phyloP scores from a whole-genome alignment of 2,113 vertebrate species.

The Glareola pratincola region DNA sequence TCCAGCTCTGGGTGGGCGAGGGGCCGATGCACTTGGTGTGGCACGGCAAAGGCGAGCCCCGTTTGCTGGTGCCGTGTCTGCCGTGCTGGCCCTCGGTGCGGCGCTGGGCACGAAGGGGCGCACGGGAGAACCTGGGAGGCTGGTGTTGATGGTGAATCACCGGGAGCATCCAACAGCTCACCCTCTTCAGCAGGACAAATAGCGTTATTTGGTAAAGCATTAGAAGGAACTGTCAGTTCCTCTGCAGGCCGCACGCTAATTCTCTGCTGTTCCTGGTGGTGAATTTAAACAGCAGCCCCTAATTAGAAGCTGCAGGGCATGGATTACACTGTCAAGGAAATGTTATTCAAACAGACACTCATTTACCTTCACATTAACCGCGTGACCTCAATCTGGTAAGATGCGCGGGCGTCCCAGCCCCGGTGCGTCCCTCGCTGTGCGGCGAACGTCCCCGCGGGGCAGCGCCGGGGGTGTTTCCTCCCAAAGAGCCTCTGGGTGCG shows the following conservation, averaged over 20 bases:
- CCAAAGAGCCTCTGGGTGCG: neutral
- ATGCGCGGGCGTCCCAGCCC: accelerated
- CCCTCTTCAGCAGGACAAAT: neutral
- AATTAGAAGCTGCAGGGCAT: neutral
- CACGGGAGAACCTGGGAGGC: neutral
- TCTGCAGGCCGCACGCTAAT: neutral
- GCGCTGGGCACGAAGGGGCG: accelerated
- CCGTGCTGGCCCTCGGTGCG: accelerated
- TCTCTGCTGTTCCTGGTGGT: neutral
- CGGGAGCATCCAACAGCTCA: accelerated
- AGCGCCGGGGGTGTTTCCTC: accelerated
- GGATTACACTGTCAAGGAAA: neutral
- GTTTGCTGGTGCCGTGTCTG: neutral
- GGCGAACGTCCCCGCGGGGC: accelerated
- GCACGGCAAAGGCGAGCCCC: accelerated
- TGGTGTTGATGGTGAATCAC: neutral
- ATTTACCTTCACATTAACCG: neutral
- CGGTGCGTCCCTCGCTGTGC: neutral
- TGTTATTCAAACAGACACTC: neutral
- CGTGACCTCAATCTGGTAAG: neutral
- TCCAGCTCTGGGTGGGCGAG: neutral
- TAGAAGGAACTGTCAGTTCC: neutral
- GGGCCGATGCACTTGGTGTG: accelerated
- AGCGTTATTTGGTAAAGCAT: neutral
- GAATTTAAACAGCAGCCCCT: neutral